phyloP scores from a whole-genome alignment of 2,888 invertebrate species.

The Epinotia nisella region DNA sequence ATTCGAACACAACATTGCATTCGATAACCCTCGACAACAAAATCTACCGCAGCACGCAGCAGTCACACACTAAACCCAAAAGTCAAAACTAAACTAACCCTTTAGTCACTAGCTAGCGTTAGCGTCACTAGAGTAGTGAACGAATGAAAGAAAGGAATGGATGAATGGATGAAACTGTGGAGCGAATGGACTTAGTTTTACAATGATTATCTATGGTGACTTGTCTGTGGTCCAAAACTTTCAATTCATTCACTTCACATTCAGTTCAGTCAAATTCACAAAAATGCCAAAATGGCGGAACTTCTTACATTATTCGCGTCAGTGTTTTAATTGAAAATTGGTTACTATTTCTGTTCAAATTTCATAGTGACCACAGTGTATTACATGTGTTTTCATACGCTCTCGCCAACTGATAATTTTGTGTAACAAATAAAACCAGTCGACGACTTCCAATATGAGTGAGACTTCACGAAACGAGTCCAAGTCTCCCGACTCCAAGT shows the following conservation, averaged over 20 bases:
- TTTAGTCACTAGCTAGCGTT: neutral
- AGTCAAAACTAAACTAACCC: neutral
- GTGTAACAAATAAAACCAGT: conserved; percentile 44
- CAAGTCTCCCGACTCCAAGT: conserved; percentile 58
- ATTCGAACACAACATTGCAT: conserved; percentile 23
- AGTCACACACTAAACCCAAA: neutral
- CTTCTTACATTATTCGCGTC: conserved; percentile 46
- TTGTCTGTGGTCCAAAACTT: conserved; percentile 31
- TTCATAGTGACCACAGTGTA: neutral
- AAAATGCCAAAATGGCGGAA: conserved; percentile 71
- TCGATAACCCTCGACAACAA: conserved; percentile 7
- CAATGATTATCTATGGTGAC: neutral
- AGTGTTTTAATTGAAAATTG: conserved; percentile 23
- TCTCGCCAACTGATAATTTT: conserved; percentile 1
- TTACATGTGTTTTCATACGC: conserved; percentile 10
- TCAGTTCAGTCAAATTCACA: conserved; percentile 25
- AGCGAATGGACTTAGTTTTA: conserved; percentile 4
- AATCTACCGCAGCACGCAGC: neutral
- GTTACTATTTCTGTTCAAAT: neutral
- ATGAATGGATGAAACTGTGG: neutral
- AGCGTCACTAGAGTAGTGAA: neutral
- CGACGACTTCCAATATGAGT: conserved; percentile 63
- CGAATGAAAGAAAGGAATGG: neutral
- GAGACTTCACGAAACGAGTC: conserved; percentile 65
- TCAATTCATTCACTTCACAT: conserved; percentile 9